Percentiles rank a stretch among this genome's conserved stretches.
These are phyloP conservation scores for Catostylus mosaicus DNA, from an alignment of 30 jellyfish, hydroid and myxozoan species.

Conservation along the genomic window DNA sequence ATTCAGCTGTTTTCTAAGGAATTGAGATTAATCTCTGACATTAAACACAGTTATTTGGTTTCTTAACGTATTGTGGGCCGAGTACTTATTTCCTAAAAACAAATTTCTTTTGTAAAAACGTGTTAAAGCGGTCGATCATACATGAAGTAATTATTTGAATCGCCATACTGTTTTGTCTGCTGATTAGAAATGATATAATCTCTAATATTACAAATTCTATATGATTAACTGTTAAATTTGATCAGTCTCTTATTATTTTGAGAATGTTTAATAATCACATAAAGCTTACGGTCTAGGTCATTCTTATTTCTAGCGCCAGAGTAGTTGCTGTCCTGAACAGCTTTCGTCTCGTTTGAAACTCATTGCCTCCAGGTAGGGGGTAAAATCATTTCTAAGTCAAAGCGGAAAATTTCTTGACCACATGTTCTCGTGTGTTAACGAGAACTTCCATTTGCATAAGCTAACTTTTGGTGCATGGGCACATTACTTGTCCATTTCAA, in stretches of 20 bases:
- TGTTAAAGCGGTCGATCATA: not conserved
- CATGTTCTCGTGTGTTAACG: too few species aligned
- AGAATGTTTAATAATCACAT: conserved; percentile 9
- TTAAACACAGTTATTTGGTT: too few species aligned
- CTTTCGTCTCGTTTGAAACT: not conserved
- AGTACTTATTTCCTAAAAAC: too few species aligned
- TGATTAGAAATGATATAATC: not conserved
- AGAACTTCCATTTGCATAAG: too few species aligned
- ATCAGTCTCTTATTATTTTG: conserved; percentile 11
- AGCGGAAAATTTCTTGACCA: too few species aligned
- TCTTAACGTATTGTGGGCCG: too few species aligned
- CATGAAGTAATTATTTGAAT: not conserved
- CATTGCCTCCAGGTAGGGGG: not conserved
- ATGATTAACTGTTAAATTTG: conserved; percentile 8
- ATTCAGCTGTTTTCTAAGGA: too few species aligned
- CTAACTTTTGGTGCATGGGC: too few species aligned
- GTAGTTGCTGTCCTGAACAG: not conserved
- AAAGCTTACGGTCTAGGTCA: conserved; percentile 4
- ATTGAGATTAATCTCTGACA: too few species aligned
- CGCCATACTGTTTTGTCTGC: not conserved
- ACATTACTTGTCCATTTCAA: too few species aligned
- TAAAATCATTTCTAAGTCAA: too few species aligned
- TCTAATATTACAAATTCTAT: conserved; percentile 2
- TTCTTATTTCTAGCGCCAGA: not conserved
- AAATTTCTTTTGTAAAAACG: too few species aligned